These are phyloP conservation scores for Pseudopleuronectes americanus DNA, from an alignment of 2,797 vertebrate genomes.

Conservation along the genomic window DNA sequence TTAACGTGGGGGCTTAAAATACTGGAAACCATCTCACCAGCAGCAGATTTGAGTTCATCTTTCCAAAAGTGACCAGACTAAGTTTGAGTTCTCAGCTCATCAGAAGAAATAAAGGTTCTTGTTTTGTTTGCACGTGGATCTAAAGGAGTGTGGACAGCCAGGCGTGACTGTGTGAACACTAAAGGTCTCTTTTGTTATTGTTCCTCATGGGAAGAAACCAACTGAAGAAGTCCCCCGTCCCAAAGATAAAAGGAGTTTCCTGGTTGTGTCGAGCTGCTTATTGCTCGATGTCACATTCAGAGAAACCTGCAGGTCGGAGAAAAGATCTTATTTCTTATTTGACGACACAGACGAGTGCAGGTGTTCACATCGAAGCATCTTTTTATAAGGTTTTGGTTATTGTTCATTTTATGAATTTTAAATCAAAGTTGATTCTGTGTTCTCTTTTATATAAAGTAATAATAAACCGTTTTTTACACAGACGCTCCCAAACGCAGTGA, in stretches of 20 bases:
- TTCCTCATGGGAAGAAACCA: constrained; percentile 70
- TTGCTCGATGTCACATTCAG: not conserved
- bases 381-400: constrained; percentile 6
- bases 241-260: constrained; percentile 15
- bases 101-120: constrained; percentile 7
- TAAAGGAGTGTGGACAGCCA: constrained; percentile 68
- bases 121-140: constrained; percentile 68
- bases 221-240: constrained; percentile 50
- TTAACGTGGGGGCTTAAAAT: not conserved
- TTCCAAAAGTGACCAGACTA: constrained; percentile 7
- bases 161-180: constrained; percentile 67
- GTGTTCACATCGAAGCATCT: constrained; percentile 33
- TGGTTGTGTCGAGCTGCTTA: not conserved
- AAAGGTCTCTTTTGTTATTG: constrained; percentile 61
- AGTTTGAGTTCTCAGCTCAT: constrained; percentile 20
- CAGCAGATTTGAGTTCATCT: constrained; percentile 21
- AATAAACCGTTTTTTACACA: too few species aligned
- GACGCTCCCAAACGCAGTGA: too few species aligned
- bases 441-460: not conserved
- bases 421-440: constrained; percentile 3
- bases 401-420: constrained; percentile 34
- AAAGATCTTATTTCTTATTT: not conserved
- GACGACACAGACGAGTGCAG: constrained; percentile 40
- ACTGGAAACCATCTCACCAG: constrained; percentile 7
- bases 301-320: too few species aligned